Evolutionary conservation across 30 jellyfish, hydroid and myxozoan genomes (phyloP).

Genomic region (Clytia hemisphaerica): DNA sequence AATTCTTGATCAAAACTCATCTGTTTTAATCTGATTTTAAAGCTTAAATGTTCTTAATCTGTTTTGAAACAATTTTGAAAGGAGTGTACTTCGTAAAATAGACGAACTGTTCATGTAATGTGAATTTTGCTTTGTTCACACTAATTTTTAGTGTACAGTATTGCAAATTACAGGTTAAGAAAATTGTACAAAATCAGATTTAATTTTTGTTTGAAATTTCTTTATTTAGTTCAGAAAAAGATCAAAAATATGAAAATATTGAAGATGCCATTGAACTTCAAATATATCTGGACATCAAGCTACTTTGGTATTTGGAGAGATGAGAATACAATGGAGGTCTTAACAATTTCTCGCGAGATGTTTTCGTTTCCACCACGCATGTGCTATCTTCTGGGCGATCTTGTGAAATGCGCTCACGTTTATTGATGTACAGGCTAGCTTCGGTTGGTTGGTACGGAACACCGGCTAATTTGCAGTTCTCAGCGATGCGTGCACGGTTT

Average conservation of each 20-base stretch:
- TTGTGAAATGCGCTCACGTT: constrained; percentile 38
- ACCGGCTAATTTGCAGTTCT: constrained; percentile 68
- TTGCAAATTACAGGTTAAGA: too few species aligned
- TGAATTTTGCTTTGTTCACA: too few species aligned
- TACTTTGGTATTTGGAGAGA: constrained; percentile 63
- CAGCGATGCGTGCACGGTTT: constrained; percentile 64
- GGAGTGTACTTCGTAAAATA: too few species aligned
- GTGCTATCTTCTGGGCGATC: constrained; percentile 14
- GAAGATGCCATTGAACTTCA: constrained; percentile 6
- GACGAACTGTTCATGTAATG: too few species aligned
- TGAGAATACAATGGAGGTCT: constrained; percentile 67
- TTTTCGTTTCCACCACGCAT: constrained; percentile 22
- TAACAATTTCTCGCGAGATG: constrained; percentile 47
- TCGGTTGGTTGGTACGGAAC: constrained; percentile 62
- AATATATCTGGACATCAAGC: constrained; percentile 50
- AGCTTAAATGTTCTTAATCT: too few species aligned
- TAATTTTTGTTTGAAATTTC: too few species aligned
- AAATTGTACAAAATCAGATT: too few species aligned
- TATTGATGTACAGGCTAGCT: constrained; percentile 54
- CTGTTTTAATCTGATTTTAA: too few species aligned
- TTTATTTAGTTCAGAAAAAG: too few species aligned
- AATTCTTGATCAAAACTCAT: too few species aligned
- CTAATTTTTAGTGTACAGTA: too few species aligned
- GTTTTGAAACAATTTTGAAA: too few species aligned
- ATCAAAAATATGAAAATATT: not conserved